Evolutionary conservation across 2,797 vertebrate genomes (phyloP).

Genomic region (Sternarchorhynchus goeldii): DNA sequence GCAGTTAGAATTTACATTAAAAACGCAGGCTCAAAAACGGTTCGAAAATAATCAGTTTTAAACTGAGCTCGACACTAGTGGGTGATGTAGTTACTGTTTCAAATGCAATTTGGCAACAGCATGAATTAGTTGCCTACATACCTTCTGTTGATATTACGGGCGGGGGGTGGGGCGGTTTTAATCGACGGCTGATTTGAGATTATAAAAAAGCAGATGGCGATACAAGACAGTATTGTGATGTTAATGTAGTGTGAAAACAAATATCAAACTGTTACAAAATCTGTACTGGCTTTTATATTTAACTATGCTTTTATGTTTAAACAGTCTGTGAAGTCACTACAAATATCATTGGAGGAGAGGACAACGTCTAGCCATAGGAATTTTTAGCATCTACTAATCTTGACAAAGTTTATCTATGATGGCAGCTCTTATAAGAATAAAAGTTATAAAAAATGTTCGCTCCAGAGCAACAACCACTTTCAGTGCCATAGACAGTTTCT

Average conservation of each 20-base stretch:
- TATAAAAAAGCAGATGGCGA: not conserved
- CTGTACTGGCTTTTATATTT: no score
- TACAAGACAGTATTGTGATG: not conserved
- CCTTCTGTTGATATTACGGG: not conserved
- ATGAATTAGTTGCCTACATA: no score
- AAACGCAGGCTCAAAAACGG: constrained; percentile 1
- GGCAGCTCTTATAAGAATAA: not conserved
- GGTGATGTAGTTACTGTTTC: not conserved
- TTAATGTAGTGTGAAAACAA: no score
- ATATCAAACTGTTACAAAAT: no score
- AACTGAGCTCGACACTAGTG: not conserved
- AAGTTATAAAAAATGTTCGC: not conserved
- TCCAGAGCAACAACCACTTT: not conserved
- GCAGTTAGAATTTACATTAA: constrained; percentile 41
- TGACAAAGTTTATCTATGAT: constrained; percentile 27
- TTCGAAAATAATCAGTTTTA: constrained; percentile 45
- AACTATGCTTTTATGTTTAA: not conserved
- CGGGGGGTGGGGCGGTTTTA: not conserved
- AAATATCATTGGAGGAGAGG: not conserved
- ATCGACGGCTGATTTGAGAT: not conserved
- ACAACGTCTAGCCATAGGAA: no score
- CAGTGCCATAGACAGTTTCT: not conserved
- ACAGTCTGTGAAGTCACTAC: not conserved
- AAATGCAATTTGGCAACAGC: not conserved
- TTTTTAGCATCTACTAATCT: not conserved